Conservation (phyloP, 2,797 vertebrate genomes). For the Coregonus ussuriensis region DNA sequence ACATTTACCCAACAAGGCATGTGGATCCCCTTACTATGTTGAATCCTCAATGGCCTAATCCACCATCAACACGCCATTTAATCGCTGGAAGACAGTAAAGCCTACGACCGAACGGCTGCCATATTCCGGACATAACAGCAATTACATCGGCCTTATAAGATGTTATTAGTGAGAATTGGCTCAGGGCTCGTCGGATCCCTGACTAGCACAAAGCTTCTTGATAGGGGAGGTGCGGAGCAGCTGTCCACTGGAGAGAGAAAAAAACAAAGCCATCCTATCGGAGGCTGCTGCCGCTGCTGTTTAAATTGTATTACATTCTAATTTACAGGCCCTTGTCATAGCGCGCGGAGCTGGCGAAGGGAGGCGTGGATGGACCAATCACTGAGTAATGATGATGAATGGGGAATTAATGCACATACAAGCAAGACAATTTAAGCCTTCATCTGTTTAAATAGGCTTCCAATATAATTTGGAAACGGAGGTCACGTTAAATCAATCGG, state of each 20-base stretch:
- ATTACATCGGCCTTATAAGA: slow-evolving; percentile 65
- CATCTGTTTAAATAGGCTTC: slow-evolving; percentile 99
- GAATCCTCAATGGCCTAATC: slow-evolving; percentile 64
- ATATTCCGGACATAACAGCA: slow-evolving; percentile 62
- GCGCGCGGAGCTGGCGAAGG: slow-evolving; percentile 84
- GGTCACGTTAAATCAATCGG: slow-evolving; percentile 99
- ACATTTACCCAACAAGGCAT: slow-evolving; percentile 49
- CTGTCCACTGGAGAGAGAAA: slow-evolving; percentile 78
- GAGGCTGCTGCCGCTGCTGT: slow-evolving; percentile 73
- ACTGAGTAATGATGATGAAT: slow-evolving; percentile 99
- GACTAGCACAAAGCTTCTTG: slow-evolving; percentile 62
- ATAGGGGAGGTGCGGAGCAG: slow-evolving; percentile 89
- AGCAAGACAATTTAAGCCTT: slow-evolving; percentile 98
- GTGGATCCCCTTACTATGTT: slow-evolving; percentile 39
- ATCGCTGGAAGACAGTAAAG: slow-evolving; percentile 53
- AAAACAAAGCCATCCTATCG: slow-evolving; percentile 46
- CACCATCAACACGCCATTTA: slow-evolving; percentile 59
- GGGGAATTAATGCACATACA: slow-evolving; percentile 99
- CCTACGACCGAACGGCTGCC: slow-evolving; percentile 50
- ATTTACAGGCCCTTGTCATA: slow-evolving; percentile 91
- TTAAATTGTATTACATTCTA: slow-evolving; percentile 96
- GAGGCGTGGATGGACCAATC: slow-evolving; percentile 93
- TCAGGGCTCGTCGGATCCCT: slow-evolving; percentile 54
- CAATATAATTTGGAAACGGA: slow-evolving; percentile 95
- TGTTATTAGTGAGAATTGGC: slow-evolving; percentile 67